Evolutionary conservation across 1,140 invertebrate genomes (phyloP).

Genomic region (Temnothorax nylanderi): DNA sequence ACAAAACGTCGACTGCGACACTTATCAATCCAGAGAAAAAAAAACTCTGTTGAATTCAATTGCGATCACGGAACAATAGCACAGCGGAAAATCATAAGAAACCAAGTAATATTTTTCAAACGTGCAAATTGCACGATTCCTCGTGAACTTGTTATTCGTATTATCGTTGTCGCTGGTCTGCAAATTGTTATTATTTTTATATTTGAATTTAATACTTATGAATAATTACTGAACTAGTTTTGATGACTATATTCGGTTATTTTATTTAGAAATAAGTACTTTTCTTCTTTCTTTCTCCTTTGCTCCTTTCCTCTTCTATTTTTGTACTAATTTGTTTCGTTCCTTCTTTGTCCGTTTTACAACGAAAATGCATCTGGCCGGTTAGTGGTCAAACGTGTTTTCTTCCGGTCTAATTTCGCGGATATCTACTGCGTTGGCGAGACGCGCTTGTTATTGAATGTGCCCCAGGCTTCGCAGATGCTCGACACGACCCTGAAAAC

Average conservation of each 20-base stretch:
- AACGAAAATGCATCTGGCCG: conserved; percentile 5
- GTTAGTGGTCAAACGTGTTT: conserved; percentile 17
- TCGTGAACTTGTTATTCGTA: background rate
- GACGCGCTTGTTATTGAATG: conserved; percentile 36
- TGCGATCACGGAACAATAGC: background rate
- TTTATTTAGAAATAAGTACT: background rate
- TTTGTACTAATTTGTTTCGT: background rate
- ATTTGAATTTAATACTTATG: background rate
- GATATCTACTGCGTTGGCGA: conserved; percentile 39
- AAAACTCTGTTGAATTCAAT: conserved; percentile 1
- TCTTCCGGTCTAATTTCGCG: conserved; percentile 34
- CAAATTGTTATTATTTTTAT: background rate
- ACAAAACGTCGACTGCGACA: background rate
- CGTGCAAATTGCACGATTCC: background rate
- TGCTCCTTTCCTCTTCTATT: background rate
- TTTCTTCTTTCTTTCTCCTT: background rate
- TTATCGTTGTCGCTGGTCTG: background rate
- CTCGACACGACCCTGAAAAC: conserved; percentile 54
- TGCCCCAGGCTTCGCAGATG: conserved; percentile 65
- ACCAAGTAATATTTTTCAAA: background rate
- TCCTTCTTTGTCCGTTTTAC: background rate
- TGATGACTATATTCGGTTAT: background rate
- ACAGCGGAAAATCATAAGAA: background rate
- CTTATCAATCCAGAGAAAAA: background rate
- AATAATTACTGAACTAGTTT: background rate